Base-by-base conservation (phyloP, 2,888 invertebrate genomes). In the Blastobasis lacticolella region DNA sequence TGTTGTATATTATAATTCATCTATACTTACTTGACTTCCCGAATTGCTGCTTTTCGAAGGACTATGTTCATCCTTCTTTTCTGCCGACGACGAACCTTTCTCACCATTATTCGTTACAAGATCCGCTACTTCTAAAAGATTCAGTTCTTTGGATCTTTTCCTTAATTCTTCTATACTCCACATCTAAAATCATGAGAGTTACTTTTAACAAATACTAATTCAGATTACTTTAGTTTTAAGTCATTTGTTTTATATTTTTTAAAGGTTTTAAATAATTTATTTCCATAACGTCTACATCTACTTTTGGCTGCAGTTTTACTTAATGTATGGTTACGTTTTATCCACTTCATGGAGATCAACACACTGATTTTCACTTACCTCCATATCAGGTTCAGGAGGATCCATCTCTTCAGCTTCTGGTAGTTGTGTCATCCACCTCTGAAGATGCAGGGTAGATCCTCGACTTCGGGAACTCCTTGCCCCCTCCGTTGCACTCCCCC, bases 391-490 rank as follows among this genome's bases (percentile, higher is more conserved):
- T 69, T 91, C 91, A 9, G 84, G 84, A 23, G 84, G 84, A 54
- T 88, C 88, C 62, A 87, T 58, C 51, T 88, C 88, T 58, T 90
- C 90, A 48, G 90, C 86, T 58, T 93, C 93, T 49, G 94, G 89
- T 55, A 94, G 90, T 5, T 93, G 92, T 54, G 93, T 93, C 93
- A 94, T 94, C 94, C 94, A 94, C 66, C 93, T 91, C 58, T 94
- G 94, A 59, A 94, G 81, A 64, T 94, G 94, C 48, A 94, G 75
- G 0, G 94, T 93, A 52, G 93, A 93, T 10, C 93, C 93, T 72
- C 91, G 92, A 64, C 92, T 91, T 48, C 91, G 90, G 0, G 73
- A 75, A 60, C 90, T 90, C 46, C 82, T 70, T 1, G 79, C 78
- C 6, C 79, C 81, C 56, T 83, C 85, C 5, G 75, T 76, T 1